Evolutionary conservation across 2,797 vertebrate species (phyloP).

Genomic region (Knipowitschia caucasica): DNA sequence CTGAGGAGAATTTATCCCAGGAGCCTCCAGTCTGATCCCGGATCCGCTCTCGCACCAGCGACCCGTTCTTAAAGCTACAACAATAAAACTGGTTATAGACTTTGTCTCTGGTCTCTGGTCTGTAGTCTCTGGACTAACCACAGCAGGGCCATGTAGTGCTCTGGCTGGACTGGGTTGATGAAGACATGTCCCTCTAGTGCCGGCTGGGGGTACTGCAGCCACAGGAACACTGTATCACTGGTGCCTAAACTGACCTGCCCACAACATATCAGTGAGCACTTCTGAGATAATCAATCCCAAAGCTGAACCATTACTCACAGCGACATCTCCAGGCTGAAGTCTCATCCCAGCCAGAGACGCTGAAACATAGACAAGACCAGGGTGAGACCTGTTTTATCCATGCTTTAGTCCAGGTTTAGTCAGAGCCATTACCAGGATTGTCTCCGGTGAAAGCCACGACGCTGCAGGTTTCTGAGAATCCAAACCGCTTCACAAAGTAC

Average conservation of each 20-base stretch:
- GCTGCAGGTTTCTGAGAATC: slow-evolving; percentile 82
- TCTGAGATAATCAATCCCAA: no score
- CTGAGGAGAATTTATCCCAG: slow-evolving; percentile 86
- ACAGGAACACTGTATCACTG: slow-evolving; percentile 92
- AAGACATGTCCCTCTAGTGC: slow-evolving; percentile 91
- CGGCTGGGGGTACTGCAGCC: slow-evolving; percentile 84
- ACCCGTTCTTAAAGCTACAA: slow-evolving; percentile 92
- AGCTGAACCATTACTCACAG: no score
- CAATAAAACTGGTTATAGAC: neutral
- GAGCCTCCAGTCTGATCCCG: slow-evolving; percentile 80
- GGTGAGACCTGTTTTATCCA: neutral
- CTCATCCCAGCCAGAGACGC: slow-evolving; percentile 93
- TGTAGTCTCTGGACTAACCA: slow-evolving; percentile 86
- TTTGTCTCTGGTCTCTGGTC: no score
- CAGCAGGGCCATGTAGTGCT: slow-evolving; percentile 88
- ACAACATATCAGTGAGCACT: neutral
- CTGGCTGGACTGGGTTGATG: slow-evolving; percentile 84
- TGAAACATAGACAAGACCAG: slow-evolving; percentile 36
- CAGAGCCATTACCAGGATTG: slow-evolving; percentile 93
- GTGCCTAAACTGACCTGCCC: slow-evolving; percentile 90
- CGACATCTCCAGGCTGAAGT: slow-evolving; percentile 87
- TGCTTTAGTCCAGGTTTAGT: neutral
- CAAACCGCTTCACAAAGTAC: slow-evolving; percentile 81
- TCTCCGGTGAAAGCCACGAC: slow-evolving; percentile 93
- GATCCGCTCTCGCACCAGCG: slow-evolving; percentile 88